phyloP scores from a whole-genome alignment of 1,140 invertebrate genomes.

The Choristoneura fumiferana region DNA sequence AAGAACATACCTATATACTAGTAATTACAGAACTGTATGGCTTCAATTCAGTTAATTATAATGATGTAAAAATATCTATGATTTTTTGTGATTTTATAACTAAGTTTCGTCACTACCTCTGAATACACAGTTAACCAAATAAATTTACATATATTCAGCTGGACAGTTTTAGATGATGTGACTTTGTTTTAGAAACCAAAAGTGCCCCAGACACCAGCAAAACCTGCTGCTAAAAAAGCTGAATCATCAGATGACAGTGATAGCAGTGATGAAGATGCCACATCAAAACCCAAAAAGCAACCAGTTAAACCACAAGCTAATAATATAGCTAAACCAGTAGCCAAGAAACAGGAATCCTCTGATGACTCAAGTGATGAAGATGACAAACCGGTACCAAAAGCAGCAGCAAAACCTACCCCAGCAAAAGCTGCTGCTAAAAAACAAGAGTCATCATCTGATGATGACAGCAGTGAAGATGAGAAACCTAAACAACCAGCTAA shows the following conservation, averaged over 20 bases:
- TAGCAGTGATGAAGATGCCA: constrained; percentile 59
- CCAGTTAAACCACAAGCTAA: constrained; percentile 41
- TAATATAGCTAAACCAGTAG: constrained; percentile 32
- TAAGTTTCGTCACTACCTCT: constrained; percentile 71
- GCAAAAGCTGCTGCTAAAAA: constrained; percentile 8
- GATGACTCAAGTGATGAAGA: constrained; percentile 42
- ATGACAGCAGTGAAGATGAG: constrained; percentile 39
- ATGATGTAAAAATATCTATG: constrained; percentile 57
- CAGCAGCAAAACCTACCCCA: constrained; percentile 17
- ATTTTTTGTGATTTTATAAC: constrained; percentile 50
- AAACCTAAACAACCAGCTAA: constrained; percentile 29
- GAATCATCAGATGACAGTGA: constrained; percentile 56
- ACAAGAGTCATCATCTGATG: constrained; percentile 16
- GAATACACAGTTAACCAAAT: constrained; percentile 31
- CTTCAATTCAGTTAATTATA: constrained; percentile 8
- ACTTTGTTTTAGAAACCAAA: constrained; percentile 14
- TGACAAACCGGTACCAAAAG: constrained; percentile 24
- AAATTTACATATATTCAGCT: constrained; percentile 26
- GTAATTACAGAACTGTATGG: no score
- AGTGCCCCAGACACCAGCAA: constrained; percentile 22
- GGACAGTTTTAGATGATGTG: background rate
- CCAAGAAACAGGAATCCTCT: constrained; percentile 46
- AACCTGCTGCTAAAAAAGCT: constrained; percentile 36
- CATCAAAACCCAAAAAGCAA: constrained; percentile 51
- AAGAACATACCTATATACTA: no score